phyloP scores from a whole-genome alignment of 2,888 invertebrate genomes.

The Terebella lapidaria region DNA sequence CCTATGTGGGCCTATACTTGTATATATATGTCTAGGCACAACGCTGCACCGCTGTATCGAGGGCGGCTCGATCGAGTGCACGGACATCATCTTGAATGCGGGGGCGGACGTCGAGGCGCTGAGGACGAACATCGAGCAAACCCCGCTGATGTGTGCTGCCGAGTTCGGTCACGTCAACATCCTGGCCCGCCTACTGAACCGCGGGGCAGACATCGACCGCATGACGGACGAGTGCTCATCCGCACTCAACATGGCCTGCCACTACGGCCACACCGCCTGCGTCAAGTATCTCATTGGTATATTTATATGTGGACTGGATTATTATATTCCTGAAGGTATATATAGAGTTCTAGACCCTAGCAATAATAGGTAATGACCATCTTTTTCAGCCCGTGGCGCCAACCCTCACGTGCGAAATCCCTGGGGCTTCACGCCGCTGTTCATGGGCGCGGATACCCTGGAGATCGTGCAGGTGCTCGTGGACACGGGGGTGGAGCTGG shows the following conservation, averaged over 20 bases:
- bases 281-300: conserved; percentile 16
- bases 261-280: conserved; percentile 14
- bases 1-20: neutral
- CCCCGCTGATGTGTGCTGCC: conserved; percentile 21
- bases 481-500: conserved; percentile 11
- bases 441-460: conserved; percentile 20
- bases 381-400: conserved; percentile 15
- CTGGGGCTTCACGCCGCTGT: conserved; percentile 23
- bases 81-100: conserved; percentile 8
- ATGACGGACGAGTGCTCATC: conserved; percentile 19
- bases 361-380: too few relatives aligned
- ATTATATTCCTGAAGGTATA: neutral
- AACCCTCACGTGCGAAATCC: conserved; percentile 14
- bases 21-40: conserved; percentile 13
- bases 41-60: conserved; percentile 17
- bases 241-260: conserved; percentile 21
- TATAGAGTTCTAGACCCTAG: neutral
- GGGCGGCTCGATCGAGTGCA: conserved; percentile 5
- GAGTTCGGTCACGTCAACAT: conserved; percentile 17
- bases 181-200: conserved; percentile 9
- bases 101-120: conserved; percentile 19
- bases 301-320: neutral
- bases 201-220: conserved; percentile 18
- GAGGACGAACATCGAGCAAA: conserved; percentile 9
- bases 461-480: conserved; percentile 11